phyloP scores from a whole-genome alignment of 2,113 vertebrate genomes.

The Melanostigma gelatinosum region DNA sequence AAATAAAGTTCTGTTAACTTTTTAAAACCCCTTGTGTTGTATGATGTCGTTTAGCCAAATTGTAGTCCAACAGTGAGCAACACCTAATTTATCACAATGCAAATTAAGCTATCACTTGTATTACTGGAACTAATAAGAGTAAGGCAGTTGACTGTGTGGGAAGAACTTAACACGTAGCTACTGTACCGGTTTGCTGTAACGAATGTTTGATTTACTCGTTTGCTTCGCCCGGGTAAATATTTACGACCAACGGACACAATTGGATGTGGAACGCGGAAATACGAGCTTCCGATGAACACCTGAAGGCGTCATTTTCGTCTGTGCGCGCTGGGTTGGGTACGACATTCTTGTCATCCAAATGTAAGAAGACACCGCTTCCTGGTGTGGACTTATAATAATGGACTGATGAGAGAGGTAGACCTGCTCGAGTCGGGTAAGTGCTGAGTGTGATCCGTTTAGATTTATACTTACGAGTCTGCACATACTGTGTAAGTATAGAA shows the following conservation, averaged over 20 bases:
- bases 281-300: neutral
- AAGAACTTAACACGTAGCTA: too few species aligned
- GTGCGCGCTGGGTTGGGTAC: slow-evolving; percentile 20
- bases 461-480: neutral
- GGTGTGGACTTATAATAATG: slow-evolving; percentile 50
- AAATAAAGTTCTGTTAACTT: neutral
- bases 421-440: neutral
- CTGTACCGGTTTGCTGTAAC: too few species aligned
- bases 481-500: slow-evolving; percentile 9
- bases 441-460: neutral
- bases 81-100: neutral
- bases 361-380: slow-evolving; percentile 79
- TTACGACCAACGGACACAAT: neutral
- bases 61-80: neutral
- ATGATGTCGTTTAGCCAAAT: neutral
- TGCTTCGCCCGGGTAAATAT: too few species aligned
- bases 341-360: slow-evolving; percentile 52
- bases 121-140: neutral
- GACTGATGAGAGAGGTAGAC: slow-evolving; percentile 18
- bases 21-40: neutral
- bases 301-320: slow-evolving; percentile 49
- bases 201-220: too few species aligned
- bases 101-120: neutral
- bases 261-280: neutral
- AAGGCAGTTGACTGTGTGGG: too few species aligned